Evolutionary conservation across 2,888 invertebrate genomes (phyloP), one percentile per base, ranked within the genome.

Genomic region (Lacanobia oleracea): DNA sequence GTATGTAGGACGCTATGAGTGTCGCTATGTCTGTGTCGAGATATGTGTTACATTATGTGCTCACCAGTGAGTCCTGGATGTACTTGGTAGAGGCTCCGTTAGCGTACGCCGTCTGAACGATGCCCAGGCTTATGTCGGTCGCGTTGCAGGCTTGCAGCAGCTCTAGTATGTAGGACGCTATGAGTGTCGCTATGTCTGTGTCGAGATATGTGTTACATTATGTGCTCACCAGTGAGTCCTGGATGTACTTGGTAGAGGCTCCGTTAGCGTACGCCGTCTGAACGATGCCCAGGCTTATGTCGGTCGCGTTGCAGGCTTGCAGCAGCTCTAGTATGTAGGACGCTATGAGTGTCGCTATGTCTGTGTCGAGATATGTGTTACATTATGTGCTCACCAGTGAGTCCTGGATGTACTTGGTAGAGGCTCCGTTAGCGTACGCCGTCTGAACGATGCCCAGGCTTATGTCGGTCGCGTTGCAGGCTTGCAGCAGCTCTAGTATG

Each of bases 261-360:
- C 99, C 99, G 94, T 99, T 99, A 0, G 99, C 99, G 93, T 99
- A 99, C 0, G 99, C 99, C 0, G 99, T 99, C 94, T 99, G 99
- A 0, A 99, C 98, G 12, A 99, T 94, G 0, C 99, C 99, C 50
- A 99, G 93, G 37, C 97, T 96, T n/a, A 99, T 93, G 33, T 97
- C 94, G 0, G 97, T 90, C 2, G 97, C 97, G 74, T 94, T 90
- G 63, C 94, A 95, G 86, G 90, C 96, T 75, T 91, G 94, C 64
- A 98, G 89, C 67, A 97, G 87, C 83, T 97, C 97, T 83, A 97
- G 97, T 7, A 98, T 93, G 92, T 98, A 98, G 21, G 97, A 97
- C 0, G 99, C 99, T 21, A 98, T 96, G 33, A 99, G 94, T 0
- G 98, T 98, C 0, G 99, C 99, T 89, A 99, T 99, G 87, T 99